phyloP scores from a whole-genome alignment of 2,113 vertebrate genomes.

The Prunella himalayana region DNA sequence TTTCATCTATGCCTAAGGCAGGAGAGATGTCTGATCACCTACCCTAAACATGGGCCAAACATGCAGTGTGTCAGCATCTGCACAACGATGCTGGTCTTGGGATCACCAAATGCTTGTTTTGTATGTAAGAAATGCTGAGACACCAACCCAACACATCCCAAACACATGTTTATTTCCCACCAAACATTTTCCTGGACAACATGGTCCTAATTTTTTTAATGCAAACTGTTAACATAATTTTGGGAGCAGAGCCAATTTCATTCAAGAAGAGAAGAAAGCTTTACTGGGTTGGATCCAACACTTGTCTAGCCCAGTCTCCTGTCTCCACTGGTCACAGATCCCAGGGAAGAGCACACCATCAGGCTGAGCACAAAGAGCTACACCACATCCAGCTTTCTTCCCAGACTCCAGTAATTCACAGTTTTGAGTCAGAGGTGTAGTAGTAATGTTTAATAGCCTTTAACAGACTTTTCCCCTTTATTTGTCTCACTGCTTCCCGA shows the following conservation, averaged over 20 bases:
- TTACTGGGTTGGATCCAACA: neutral
- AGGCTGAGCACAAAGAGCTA: neutral
- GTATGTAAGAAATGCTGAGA: neutral
- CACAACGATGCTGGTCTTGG: neutral
- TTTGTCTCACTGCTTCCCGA: neutral
- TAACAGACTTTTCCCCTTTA: neutral
- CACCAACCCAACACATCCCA: neutral
- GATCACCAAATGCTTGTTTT: neutral
- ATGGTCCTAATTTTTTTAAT: neutral
- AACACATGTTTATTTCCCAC: neutral
- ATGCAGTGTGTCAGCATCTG: neutral
- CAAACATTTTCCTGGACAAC: neutral
- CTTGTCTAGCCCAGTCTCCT: neutral
- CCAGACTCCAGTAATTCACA: neutral
- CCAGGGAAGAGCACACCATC: neutral
- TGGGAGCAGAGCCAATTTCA: neutral
- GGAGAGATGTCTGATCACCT: neutral
- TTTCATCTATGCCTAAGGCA: neutral
- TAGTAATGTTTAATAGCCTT: neutral
- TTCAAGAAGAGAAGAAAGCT: neutral
- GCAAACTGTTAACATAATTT: neutral
- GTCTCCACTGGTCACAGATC: neutral
- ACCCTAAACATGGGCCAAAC: neutral
- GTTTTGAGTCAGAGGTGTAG: neutral
- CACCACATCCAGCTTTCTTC: neutral